Evolutionary conservation across 2,113 vertebrate species (phyloP), one percentile per base, ranked within the genome.

Genomic region (Alouatta palliata): DNA sequence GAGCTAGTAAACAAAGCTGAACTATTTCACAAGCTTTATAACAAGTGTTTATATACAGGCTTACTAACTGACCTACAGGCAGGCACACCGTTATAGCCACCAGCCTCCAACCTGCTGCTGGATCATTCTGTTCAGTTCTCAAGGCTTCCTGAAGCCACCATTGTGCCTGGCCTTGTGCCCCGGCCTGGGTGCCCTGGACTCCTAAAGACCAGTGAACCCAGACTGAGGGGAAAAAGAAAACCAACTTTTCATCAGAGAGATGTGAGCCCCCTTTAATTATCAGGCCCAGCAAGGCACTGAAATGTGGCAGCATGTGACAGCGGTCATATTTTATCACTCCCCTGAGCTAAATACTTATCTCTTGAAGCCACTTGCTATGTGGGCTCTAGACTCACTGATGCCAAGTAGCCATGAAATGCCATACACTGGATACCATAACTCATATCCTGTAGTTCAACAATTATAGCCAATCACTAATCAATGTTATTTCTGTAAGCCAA

Each of bases 1-100:
- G 54, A 93, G 27, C 27, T 90, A 90, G 95, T 91, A 88, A 96
- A 89, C 79, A 91, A 73, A 86, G 27, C 66, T 75, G 64, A 94
- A 90, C 61, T 66, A 58, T 80, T 94, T 97, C 45, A 77, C 40
- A 82, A 90, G 2, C 71, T 76, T 97, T 95, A 88, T 30, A 85
- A 25, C 81, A 81, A 90, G 27, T 90, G 95, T 92, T 96, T 93
- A 94, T 66, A 93, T 17, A 43, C 4, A 27, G 79, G 58, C 40
- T 83, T 79, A 90, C 70, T 71, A 83, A 40, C 58, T 45, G 64
- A 47, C 35, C 96, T 85, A 40, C 14, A 91, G 75, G 40, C 80
- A 81, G 30, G 30, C 56, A 35, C 56, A 54, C 10, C 27, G 0
- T 17, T 25, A 6, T 23, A 35, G 35, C 43, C 47, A 61, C 58